phyloP scores from a whole-genome alignment of 2,888 invertebrate species.

The Noctua janthe region DNA sequence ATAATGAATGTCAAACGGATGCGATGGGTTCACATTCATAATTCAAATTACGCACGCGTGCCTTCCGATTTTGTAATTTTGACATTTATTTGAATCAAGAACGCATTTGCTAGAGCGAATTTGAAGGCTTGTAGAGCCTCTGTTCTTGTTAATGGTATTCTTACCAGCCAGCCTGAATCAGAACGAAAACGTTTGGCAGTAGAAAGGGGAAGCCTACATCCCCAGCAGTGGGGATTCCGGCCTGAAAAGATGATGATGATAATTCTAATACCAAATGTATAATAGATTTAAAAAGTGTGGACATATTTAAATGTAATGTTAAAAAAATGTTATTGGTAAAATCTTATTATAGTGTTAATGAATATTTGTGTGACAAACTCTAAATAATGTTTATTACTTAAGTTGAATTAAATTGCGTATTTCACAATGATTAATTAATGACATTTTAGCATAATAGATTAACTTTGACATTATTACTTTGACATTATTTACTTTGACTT shows the following conservation, averaged over 20 bases:
- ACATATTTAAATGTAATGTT: too few species aligned
- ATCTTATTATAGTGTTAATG: too few species aligned
- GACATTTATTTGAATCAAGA: conserved; percentile 23
- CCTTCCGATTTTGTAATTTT: conserved; percentile 6
- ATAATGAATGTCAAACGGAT: conserved; percentile 32
- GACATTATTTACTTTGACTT: too few species aligned
- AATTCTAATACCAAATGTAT: background rate
- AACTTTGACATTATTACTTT: too few species aligned
- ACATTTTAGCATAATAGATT: too few species aligned
- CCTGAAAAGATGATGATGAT: background rate
- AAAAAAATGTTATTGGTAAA: too few species aligned
- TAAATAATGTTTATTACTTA: too few species aligned
- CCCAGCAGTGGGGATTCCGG: background rate
- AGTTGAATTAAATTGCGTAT: too few species aligned
- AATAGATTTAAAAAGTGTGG: too few species aligned
- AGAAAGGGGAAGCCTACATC: background rate
- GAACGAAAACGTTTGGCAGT: background rate
- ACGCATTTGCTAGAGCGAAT: background rate
- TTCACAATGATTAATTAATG: too few species aligned
- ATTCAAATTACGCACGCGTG: conserved; percentile 27
- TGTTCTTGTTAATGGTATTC: too few species aligned
- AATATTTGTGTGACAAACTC: too few species aligned
- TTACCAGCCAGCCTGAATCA: background rate
- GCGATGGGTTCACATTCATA: conserved; percentile 4
- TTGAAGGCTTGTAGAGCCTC: background rate